Evolutionary conservation across 2,113 vertebrate genomes (phyloP), one percentile per base, ranked within the genome.

Genomic region (Eulacestoma nigropectus): DNA sequence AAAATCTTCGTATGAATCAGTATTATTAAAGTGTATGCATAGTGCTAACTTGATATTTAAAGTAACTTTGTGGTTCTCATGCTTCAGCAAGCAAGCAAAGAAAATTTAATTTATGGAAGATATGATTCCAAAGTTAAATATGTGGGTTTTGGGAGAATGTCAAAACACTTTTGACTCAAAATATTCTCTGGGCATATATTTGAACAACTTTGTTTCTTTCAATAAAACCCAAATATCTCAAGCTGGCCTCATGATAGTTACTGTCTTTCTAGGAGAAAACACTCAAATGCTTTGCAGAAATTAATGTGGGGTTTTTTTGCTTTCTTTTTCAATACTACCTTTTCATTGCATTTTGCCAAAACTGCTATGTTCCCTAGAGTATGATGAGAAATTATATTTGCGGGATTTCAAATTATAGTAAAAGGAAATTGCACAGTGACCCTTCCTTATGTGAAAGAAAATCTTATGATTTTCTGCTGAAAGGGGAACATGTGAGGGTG

Each of bases 391-490:
- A 85, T 94, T 74, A 30, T 93, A 91, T 96, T 93, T 96, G 84
- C 0, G 4, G 90, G 93, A 95, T 97, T 98, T 96, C 93, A 96
- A 94, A 95, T 96, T 92, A 97, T 80, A 94, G 93, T 75, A 81
- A 97, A 87, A 98, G 97, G 94, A 98, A 98, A 97, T 97, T 97
- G 91, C 93, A 84, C 5, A 78, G 90, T 96, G 88, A 87, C 94
- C 93, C 91, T 95, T 96, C 81, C 90, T 96, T 90, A 92, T 22
- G n/a, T 70, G 76, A 62, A 68, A 93, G 93, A 82, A 97, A 97
- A 90, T 96, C 75, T 41, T 92, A 87, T 84, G 92, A 97, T 96
- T 94, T 97, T 96, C 57, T 87, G 44, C 41, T 96, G 88, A 86
- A 93, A 97, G 88, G 27, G 42, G 74, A 89, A 22, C 39, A 12